Evolutionary conservation across 2,797 vertebrate genomes (phyloP).

Genomic region (Cheirogaleus major): DNA sequence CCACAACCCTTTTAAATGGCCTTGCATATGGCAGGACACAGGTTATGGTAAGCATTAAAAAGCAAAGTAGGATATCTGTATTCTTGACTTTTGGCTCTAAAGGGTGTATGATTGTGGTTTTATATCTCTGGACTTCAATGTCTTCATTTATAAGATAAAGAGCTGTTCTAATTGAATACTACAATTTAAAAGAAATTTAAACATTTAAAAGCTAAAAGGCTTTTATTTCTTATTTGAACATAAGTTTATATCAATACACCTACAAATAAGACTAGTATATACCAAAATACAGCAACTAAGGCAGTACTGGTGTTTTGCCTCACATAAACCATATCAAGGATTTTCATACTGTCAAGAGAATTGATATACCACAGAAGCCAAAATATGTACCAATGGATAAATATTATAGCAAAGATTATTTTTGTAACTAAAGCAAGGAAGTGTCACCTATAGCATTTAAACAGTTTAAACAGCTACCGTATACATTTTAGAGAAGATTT

Average conservation of each 20-base stretch:
- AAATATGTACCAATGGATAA: not conserved
- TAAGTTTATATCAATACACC: not conserved
- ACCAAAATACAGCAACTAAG: not conserved
- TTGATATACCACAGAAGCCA: not conserved
- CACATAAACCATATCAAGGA: not conserved
- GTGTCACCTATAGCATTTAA: not conserved
- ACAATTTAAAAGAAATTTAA: not conserved
- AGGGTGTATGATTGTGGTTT: not conserved
- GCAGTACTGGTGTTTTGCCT: not conserved
- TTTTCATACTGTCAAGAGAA: not conserved
- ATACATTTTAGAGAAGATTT: not conserved
- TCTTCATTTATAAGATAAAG: not conserved
- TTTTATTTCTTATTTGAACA: not conserved
- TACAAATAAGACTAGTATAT: not conserved
- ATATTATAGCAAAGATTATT: not conserved
- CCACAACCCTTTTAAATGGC: not conserved
- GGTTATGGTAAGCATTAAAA: not conserved
- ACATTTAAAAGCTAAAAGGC: no score
- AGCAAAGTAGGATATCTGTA: not conserved
- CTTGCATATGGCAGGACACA: not conserved
- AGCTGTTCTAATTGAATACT: not conserved
- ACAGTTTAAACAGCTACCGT: not conserved
- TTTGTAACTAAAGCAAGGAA: not conserved
- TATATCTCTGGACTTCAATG: not conserved
- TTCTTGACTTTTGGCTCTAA: not conserved